Percentiles rank a stretch among this genome's conserved stretches.
Evolutionary conservation across 1,140 invertebrate genomes (phyloP).

Genomic region (Trichoplusia ni): DNA sequence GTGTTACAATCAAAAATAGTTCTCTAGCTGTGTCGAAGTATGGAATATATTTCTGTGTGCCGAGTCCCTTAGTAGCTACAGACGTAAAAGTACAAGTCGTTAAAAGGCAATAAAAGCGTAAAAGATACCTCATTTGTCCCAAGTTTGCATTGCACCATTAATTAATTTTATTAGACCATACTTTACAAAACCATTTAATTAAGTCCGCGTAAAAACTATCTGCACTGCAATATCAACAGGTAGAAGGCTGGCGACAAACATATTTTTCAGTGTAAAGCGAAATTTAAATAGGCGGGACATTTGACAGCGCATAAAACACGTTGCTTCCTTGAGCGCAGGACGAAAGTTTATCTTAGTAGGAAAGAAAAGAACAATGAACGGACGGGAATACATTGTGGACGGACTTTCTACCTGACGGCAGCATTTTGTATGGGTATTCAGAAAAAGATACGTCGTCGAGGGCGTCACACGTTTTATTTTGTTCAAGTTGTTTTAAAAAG

Average conservation of each 20-base stretch:
- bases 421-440: constrained; percentile 17
- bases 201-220: not conserved
- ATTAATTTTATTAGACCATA: too few species aligned
- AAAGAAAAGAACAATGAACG: constrained; percentile 31
- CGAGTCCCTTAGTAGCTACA: too few species aligned
- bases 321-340: constrained; percentile 15
- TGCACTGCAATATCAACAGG: constrained; percentile 5
- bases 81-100: too few species aligned
- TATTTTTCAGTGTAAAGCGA: constrained; percentile 16
- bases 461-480: not conserved
- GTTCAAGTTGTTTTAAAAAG: not conserved
- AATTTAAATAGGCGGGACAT: constrained; percentile 33
- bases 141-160: too few species aligned
- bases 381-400: constrained; percentile 22
- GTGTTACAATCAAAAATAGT: too few species aligned
- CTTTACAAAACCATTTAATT: not conserved
- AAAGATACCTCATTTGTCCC: too few species aligned
- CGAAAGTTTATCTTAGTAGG: constrained; percentile 35
- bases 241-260: not conserved
- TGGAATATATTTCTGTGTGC: too few species aligned
- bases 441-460: not conserved
- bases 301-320: constrained; percentile 51
- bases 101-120: too few species aligned
- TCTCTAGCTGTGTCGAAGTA: too few species aligned
- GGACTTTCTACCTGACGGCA: constrained; percentile 19